Conservation (phyloP, 35 echinoderm and acorn worm species). For the Ptychodera flava region DNA sequence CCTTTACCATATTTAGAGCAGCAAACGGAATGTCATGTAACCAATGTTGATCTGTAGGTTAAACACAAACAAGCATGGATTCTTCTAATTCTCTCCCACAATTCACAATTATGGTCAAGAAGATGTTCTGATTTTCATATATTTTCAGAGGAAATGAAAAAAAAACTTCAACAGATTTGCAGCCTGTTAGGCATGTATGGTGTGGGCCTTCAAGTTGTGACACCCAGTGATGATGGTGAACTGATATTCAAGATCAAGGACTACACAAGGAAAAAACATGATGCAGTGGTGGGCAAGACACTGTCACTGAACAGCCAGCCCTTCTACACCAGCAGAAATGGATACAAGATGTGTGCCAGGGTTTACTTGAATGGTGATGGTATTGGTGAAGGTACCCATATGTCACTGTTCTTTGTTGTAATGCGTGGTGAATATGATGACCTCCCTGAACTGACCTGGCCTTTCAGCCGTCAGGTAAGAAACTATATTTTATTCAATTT, state of each 20-base stretch:
- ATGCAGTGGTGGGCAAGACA: constrained; percentile 83
- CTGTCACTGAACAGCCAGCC: constrained; percentile 91
- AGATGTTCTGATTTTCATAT: too few species aligned
- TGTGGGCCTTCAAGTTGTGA: too few species aligned
- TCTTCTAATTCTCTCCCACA: too few species aligned
- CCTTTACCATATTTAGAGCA: too few species aligned
- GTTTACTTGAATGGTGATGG: constrained; percentile 94
- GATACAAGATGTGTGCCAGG: constrained; percentile 95
- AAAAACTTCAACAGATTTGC: too few species aligned
- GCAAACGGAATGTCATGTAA: too few species aligned
- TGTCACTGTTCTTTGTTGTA: constrained; percentile 84
- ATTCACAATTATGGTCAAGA: too few species aligned
- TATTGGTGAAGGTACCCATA: constrained; percentile 85
- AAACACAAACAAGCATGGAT: too few species aligned
- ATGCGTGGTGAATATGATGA: constrained; percentile 91
- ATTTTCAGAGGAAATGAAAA: too few species aligned
- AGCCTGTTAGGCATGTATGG: too few species aligned
- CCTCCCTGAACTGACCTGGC: constrained; percentile 61
- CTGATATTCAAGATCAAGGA: constrained; percentile 95
- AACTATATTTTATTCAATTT: too few species aligned
- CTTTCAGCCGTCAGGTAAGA: constrained; percentile 82
- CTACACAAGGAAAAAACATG: constrained; percentile 58
- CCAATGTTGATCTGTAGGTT: too few species aligned
- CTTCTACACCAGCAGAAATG: constrained; percentile 88
- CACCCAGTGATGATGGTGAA: constrained; percentile 71